A percentile compares a stretch with the other conserved stretches of the same genome.
phyloP scores from a whole-genome alignment of 2,888 invertebrate species.

The Lymantria monacha region DNA sequence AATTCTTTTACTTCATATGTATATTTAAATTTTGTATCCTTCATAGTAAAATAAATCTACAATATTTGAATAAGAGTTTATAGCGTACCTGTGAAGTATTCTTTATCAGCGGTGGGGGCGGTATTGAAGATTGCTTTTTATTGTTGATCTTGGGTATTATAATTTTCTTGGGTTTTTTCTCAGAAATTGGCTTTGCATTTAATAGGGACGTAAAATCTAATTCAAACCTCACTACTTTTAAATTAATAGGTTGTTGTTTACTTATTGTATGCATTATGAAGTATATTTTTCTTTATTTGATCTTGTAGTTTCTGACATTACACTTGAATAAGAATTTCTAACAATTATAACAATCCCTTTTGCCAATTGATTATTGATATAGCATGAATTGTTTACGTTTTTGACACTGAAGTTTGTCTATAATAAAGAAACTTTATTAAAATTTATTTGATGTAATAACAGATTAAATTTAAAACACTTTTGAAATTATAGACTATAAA shows the following conservation, averaged over 20 bases:
- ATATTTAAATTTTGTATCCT: too few relatives aligned
- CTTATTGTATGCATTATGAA: conserved; percentile 64
- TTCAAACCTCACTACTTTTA: conserved; percentile 70
- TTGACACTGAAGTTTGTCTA: conserved; percentile 6
- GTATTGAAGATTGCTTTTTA: conserved; percentile 48
- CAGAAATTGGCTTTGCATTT: conserved; percentile 36
- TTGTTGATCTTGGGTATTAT: conserved; percentile 51
- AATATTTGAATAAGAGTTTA: background rate
- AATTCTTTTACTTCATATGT: too few relatives aligned
- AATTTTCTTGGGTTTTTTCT: conserved; percentile 53
- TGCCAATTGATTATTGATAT: background rate
- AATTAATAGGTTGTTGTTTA: conserved; percentile 64
- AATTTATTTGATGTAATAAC: too few relatives aligned
- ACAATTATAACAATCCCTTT: background rate
- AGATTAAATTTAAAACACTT: conserved; percentile 4
- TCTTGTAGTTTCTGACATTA: background rate
- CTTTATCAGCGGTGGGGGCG: conserved; percentile 52
- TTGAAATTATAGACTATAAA: background rate
- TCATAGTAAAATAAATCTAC: too few relatives aligned
- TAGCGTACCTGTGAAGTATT: conserved; percentile 45
- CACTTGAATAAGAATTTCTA: background rate
- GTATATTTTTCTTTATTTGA: background rate
- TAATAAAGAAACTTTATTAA: too few relatives aligned
- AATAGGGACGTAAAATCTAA: conserved; percentile 59
- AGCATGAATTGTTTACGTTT: conserved; percentile 9